phyloP scores from a whole-genome alignment of 2,888 invertebrate genomes.

The Acrobasis suavella region DNA sequence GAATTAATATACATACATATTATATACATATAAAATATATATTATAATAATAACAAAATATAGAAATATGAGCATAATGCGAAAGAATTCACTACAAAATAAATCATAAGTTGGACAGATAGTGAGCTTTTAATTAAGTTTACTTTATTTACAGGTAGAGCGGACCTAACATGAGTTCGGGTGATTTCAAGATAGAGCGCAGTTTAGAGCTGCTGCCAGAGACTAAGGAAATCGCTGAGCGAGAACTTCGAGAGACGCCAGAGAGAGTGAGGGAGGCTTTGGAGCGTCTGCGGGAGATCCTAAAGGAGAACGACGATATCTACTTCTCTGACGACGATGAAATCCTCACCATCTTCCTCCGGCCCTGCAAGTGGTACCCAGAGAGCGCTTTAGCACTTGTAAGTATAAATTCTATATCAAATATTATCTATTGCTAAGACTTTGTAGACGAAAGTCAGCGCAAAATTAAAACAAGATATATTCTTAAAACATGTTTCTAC shows the following conservation, averaged over 20 bases:
- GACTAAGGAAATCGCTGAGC: constrained; percentile 81
- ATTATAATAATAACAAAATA: too few species aligned
- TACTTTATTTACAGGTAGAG: constrained; percentile 40
- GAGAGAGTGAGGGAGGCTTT: constrained; percentile 84
- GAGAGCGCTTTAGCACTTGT: constrained; percentile 90
- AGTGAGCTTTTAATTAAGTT: too few species aligned
- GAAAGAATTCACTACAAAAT: too few species aligned
- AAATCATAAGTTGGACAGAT: too few species aligned
- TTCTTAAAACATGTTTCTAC: too few species aligned
- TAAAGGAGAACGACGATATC: constrained; percentile 86
- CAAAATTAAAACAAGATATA: too few species aligned
- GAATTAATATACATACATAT: too few species aligned
- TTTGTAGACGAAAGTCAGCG: not conserved
- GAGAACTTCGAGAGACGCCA: constrained; percentile 87
- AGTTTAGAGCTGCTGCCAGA: constrained; percentile 83
- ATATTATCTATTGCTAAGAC: not conserved
- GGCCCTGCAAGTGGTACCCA: constrained; percentile 92
- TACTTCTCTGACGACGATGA: constrained; percentile 89
- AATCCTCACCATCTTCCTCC: constrained; percentile 88
- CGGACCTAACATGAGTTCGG: constrained; percentile 58
- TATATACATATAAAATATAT: too few species aligned
- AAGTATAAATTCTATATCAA: constrained; percentile 51
- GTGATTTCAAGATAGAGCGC: constrained; percentile 82
- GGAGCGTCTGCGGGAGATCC: constrained; percentile 82
- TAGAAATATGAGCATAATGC: too few species aligned